These are phyloP conservation scores for Leptinotarsa texana DNA, from an alignment of 1,140 invertebrate genomes.

Conservation along the genomic window DNA sequence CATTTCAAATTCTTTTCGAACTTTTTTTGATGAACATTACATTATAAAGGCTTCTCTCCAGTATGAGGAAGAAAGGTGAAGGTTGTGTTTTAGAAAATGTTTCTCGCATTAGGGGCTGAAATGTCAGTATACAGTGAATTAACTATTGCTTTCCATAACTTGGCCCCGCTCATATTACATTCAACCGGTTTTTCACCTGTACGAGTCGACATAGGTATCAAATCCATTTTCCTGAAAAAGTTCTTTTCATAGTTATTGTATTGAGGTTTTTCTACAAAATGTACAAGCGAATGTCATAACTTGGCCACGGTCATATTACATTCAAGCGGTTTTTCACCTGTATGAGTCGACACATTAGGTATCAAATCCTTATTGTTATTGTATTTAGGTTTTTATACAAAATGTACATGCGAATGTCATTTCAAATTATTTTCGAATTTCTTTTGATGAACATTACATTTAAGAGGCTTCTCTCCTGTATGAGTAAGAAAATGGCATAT, in stretches of 20 bases:
- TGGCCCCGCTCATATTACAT: background rate
- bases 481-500: background rate
- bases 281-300: background rate
- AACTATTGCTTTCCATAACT: background rate
- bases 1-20: background rate
- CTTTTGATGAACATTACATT: background rate
- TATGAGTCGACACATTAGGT: constrained; percentile 6
- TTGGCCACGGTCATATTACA: constrained; percentile 17
- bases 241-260: background rate
- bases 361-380: constrained; percentile 27
- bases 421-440: background rate
- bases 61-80: background rate
- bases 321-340: constrained; percentile 16
- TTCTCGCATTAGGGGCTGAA: too few species aligned
- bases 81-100: too few species aligned
- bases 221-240: background rate
- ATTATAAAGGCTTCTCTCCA: background rate
- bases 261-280: background rate
- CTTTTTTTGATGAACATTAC: background rate
- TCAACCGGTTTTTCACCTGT: too few species aligned
- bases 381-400: too few species aligned
- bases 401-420: background rate
- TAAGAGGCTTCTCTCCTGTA: background rate
- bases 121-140: background rate
- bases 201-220: too few species aligned